phyloP scores from a whole-genome alignment of 2,113 vertebrate species.

The Alces alces region DNA sequence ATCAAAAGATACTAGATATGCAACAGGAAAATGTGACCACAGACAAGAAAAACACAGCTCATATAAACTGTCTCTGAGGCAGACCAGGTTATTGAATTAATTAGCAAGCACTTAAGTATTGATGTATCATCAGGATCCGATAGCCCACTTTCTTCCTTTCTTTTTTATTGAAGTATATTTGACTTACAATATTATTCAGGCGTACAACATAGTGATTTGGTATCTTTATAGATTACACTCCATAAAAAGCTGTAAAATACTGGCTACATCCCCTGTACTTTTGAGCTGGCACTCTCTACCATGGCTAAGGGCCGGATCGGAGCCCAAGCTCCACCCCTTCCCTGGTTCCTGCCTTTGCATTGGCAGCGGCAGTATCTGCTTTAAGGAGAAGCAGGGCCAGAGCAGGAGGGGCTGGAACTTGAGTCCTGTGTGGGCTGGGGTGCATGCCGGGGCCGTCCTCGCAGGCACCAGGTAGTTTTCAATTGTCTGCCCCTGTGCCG shows the following conservation, averaged over 20 bases:
- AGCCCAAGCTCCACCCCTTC: neutral
- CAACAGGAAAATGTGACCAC: neutral
- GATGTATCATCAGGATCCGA: too few relatives aligned
- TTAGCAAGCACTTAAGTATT: neutral
- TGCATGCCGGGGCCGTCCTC: neutral
- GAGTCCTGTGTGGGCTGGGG: neutral
- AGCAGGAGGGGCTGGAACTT: neutral
- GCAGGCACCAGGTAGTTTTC: neutral
- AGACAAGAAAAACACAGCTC: neutral
- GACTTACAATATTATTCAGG: neutral
- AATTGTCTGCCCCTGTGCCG: neutral
- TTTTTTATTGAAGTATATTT: neutral
- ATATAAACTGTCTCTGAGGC: neutral
- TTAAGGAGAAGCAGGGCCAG: neutral
- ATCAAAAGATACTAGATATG: neutral
- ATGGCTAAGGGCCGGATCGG: neutral
- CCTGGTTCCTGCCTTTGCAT: neutral
- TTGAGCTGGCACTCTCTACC: neutral
- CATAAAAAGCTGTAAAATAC: neutral
- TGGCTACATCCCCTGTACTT: neutral
- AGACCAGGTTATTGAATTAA: neutral
- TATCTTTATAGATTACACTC: neutral
- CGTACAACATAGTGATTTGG: neutral
- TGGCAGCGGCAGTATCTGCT: neutral
- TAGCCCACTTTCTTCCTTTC: neutral